Evolutionary conservation across 2,797 vertebrate species (phyloP).

Genomic region (Cossypha caffra): DNA sequence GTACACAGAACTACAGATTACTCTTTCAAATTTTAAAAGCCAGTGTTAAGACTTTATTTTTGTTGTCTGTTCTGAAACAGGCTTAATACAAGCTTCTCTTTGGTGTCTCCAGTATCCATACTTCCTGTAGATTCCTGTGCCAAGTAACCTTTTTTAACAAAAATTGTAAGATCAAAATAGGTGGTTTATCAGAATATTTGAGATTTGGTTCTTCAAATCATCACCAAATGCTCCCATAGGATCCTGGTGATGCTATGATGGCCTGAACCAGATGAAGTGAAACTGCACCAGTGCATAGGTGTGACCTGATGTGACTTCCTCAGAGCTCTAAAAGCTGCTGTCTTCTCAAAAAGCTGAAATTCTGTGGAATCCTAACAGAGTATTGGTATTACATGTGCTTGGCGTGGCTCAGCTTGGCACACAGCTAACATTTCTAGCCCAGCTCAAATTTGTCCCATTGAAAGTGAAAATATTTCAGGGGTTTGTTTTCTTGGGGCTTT

Average conservation of each 20-base stretch:
- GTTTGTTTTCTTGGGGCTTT: background rate
- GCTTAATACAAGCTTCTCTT: background rate
- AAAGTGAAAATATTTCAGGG: background rate
- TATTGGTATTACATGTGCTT: background rate
- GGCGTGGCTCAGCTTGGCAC: background rate
- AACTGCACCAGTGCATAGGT: background rate
- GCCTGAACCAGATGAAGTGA: background rate
- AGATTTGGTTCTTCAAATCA: background rate
- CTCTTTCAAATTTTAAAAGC: background rate
- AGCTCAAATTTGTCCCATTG: background rate
- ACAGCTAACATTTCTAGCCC: background rate
- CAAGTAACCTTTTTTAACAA: background rate
- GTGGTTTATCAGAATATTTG: background rate
- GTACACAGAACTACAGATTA: background rate
- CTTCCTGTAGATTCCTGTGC: background rate
- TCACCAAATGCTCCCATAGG: background rate
- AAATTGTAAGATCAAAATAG: background rate
- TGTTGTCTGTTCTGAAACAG: background rate
- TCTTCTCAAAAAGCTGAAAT: fast-evolving
- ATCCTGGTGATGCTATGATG: background rate
- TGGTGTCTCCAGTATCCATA: background rate
- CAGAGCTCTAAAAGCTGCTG: background rate
- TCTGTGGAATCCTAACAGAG: background rate
- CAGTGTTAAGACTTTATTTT: background rate
- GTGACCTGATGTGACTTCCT: background rate